Conservation (phyloP, 2,888 invertebrate genomes). For the Erpobdella octoculata region DNA sequence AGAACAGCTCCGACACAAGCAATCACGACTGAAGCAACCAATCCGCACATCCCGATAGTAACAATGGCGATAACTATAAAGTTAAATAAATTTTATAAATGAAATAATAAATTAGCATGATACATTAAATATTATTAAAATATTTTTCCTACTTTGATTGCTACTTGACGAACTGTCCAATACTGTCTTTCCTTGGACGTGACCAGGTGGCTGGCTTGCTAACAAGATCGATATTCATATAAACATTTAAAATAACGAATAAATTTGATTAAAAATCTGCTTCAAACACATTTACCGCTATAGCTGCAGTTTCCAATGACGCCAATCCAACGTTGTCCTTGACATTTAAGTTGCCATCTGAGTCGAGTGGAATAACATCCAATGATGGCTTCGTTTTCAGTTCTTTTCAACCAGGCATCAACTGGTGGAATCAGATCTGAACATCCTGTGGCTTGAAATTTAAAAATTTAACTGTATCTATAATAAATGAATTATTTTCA, state of each 20-base stretch:
- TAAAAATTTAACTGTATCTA: background rate
- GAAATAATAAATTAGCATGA: too few species aligned
- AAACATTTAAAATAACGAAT: too few species aligned
- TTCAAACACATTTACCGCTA: too few species aligned
- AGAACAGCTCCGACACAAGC: conserved; percentile 1
- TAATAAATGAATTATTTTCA: too few species aligned
- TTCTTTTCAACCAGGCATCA: conserved; percentile 23
- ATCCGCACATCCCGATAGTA: background rate
- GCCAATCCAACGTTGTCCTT: conserved; percentile 32
- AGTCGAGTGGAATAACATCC: conserved; percentile 30
- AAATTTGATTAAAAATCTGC: too few species aligned
- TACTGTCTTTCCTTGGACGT: too few species aligned
- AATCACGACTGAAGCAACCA: conserved; percentile 4
- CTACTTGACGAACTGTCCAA: too few species aligned
- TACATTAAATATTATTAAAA: too few species aligned
- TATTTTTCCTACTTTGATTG: too few species aligned
- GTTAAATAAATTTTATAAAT: too few species aligned
- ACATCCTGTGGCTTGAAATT: conserved; percentile 10
- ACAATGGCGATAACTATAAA: conserved; percentile 9
- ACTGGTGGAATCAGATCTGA: conserved; percentile 25
- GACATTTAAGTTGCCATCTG: conserved; percentile 31
- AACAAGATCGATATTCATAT: too few species aligned
- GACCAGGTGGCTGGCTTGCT: too few species aligned
- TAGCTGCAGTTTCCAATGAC: conserved; percentile 31
- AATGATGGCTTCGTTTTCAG: conserved; percentile 30